These are phyloP conservation scores for Sphecodes monilicornis DNA, from an alignment of 2,888 invertebrate species.

Conservation along the genomic window DNA sequence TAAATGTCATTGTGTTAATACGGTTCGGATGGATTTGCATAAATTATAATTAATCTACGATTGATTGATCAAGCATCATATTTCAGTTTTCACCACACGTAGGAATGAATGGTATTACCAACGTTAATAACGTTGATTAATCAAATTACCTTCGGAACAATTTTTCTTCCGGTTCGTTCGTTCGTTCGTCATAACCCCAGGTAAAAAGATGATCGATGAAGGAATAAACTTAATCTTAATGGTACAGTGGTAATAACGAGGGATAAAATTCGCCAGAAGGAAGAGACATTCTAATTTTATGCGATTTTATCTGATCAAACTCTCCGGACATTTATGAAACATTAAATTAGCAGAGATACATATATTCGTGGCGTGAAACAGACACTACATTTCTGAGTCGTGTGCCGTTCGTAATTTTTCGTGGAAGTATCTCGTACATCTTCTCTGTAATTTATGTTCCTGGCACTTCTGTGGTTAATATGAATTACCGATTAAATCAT, in stretches of 20 bases:
- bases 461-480: background rate
- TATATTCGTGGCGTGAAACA: background rate
- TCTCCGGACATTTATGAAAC: background rate
- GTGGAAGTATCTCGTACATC: background rate
- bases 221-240: background rate
- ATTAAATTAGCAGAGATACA: background rate
- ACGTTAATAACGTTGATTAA: background rate
- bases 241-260: background rate
- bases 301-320: background rate
- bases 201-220: constrained; percentile 1
- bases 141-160: background rate
- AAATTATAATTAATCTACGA: background rate
- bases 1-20: background rate
- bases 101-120: background rate
- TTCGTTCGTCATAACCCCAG: background rate
- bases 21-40: background rate
- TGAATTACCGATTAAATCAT: constrained; percentile 14
- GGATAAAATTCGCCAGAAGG: background rate
- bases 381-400: background rate
- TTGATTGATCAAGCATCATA: background rate
- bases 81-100: background rate
- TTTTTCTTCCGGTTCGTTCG: background rate
- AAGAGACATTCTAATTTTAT: background rate
- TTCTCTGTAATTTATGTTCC: background rate
- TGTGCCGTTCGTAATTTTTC: background rate